Base-by-base conservation (phyloP, 2,797 vertebrate genomes). In the Miichthys miiuy region DNA sequence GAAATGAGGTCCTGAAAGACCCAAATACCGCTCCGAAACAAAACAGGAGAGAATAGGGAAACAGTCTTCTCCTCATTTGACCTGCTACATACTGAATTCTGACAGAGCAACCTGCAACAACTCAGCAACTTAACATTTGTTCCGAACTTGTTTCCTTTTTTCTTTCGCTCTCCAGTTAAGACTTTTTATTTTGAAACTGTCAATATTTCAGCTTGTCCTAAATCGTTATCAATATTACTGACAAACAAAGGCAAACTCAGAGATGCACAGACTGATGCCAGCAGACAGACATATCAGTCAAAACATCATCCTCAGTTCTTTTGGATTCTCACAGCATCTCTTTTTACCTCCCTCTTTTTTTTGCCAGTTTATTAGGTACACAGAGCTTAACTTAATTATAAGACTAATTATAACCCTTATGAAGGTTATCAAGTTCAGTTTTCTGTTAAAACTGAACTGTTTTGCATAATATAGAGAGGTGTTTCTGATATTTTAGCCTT, bases 141-240 rank as follows among this genome's bases (percentile, higher is more conserved):
- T 34, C 8, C 64, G 20, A 17, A 6, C 47, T 68, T 13, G 11
- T 42, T 79, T 56, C 54, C 17, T 21, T 47, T 25, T 66, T 9
- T n/a, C 12, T 46, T 51, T 55, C 27, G 25, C 56, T 69, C 58
- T 76, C 27, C 23, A 20, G 38, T 56, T 77, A 57, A 80, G 64
- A 20, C 27, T 20, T 52, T 69, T 58, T 77, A 25, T 52, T 72
- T 18, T n/a, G 34, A 72, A 52, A 62, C 64, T 68, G 75, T 75
- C 78, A 74, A 72, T 75, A 81, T 67, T 73, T 77, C 66, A 20
- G 54, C 48, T 63, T 20, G n/a, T 77, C 77, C 58, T 54, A 48
- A 20, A 80, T 76, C 68, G 61, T 77, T 76, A 72, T 85, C 80
- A 87, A 73, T 17, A 46, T 70, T 83, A 64, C 58, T 70, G 75